A percentile compares a stretch with the other conserved stretches of the same genome.
Evolutionary conservation across 2,113 vertebrate species (phyloP).

Genomic region (Edolisoma coerulescens): DNA sequence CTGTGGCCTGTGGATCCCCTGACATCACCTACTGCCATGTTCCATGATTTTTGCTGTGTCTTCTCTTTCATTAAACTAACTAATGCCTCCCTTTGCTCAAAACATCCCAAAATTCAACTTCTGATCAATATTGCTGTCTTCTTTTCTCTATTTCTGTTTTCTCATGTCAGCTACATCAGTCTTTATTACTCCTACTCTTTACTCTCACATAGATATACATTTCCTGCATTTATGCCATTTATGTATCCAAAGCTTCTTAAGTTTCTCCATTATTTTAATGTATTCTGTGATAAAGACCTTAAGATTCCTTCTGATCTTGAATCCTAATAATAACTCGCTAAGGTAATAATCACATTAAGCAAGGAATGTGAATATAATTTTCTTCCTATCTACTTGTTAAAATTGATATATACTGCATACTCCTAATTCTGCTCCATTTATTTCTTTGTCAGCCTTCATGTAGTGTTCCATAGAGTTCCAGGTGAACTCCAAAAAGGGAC

Average conservation of each 20-base stretch:
- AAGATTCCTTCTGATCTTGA: background rate
- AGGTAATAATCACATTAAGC: background rate
- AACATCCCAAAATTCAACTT: background rate
- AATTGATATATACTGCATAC: background rate
- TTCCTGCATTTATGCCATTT: background rate
- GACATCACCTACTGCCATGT: background rate
- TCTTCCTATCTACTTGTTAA: background rate
- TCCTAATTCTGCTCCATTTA: background rate
- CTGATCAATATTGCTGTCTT: background rate
- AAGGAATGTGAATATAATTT: background rate
- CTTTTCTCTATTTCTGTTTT: background rate
- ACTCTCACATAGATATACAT: background rate
- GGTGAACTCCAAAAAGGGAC: background rate
- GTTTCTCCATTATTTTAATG: background rate
- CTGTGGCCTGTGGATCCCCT: no score
- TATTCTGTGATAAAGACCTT: background rate
- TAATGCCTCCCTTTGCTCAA: background rate
- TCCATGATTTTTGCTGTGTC: background rate
- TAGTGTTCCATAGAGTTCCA: background rate
- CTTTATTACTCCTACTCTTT: background rate
- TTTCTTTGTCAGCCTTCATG: background rate
- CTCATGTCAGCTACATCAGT: background rate
- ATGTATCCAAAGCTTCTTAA: background rate
- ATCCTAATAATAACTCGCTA: background rate
- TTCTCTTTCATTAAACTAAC: background rate